Conservation (phyloP, 2,888 invertebrate genomes). For the Malachius bipustulatus region DNA sequence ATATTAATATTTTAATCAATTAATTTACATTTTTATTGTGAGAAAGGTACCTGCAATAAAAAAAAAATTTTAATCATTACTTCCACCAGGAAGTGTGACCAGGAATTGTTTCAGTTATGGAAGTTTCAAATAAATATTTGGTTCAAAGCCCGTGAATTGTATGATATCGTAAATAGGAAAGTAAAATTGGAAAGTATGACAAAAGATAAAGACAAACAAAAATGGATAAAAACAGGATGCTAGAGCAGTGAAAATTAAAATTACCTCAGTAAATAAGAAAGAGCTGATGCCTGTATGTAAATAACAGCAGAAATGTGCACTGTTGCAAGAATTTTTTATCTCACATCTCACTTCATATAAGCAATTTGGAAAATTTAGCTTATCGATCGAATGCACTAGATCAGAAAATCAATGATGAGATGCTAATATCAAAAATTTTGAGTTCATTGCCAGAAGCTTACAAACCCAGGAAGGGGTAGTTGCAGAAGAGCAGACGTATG, state of each 20-base stretch:
- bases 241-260: neutral
- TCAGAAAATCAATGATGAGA: constrained; percentile 13
- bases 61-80: no score
- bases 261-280: neutral
- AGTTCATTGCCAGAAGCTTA: constrained; percentile 10
- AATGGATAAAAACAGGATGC: neutral
- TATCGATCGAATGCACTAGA: constrained; percentile 10
- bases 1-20: no score
- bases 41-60: no score
- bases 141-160: neutral
- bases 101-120: neutral
- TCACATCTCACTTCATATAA: constrained; percentile 11
- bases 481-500: no score
- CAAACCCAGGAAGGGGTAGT: no score
- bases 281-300: constrained; percentile 1
- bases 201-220: neutral
- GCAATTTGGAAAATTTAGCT: constrained; percentile 9
- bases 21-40: no score
- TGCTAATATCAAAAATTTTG: constrained; percentile 16
- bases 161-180: neutral
- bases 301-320: constrained; percentile 8
- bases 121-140: neutral
- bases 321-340: constrained; percentile 10
- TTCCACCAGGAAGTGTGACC: no score
- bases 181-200: neutral